Evolutionary conservation across 2,888 invertebrate species (phyloP).

Genomic region (Anorthoa munda): DNA sequence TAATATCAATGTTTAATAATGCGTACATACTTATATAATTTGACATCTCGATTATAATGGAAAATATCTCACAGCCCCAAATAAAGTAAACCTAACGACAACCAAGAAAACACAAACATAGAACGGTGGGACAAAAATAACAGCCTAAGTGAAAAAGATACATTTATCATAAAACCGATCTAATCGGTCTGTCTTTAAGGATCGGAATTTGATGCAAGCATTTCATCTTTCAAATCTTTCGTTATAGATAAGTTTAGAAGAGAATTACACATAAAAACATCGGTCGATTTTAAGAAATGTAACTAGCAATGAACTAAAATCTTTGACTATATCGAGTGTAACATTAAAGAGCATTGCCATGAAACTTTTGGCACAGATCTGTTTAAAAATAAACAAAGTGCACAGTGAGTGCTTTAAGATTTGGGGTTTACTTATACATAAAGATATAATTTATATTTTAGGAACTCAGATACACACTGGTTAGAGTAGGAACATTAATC

Average conservation of each 20-base stretch:
- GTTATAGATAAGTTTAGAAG: not conserved
- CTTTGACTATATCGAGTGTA: conserved; percentile 20
- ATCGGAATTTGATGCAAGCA: conserved; percentile 4
- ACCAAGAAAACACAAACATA: conserved; percentile 36
- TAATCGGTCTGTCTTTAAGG: not conserved
- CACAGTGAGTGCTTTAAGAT: conserved; percentile 45
- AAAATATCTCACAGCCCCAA: conserved; percentile 73
- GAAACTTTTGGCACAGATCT: conserved; percentile 72
- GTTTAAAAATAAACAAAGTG: conserved; percentile 50
- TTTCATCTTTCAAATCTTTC: conserved; percentile 10
- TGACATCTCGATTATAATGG: conserved; percentile 68
- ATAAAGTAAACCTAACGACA: conserved; percentile 63
- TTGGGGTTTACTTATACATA: conserved; percentile 38
- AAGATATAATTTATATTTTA: conserved; percentile 51
- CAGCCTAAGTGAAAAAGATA: conserved; percentile 3
- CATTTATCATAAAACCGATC: conserved; percentile 43
- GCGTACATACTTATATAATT: conserved; percentile 67
- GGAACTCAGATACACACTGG: conserved; percentile 50
- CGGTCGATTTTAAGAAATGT: conserved; percentile 47
- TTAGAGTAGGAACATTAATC: conserved; percentile 5
- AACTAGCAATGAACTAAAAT: conserved; percentile 19
- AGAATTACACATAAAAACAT: not conserved
- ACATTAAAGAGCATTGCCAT: conserved; percentile 64
- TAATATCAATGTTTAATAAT: conserved; percentile 78
- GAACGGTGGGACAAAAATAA: conserved; percentile 41